Evolutionary conservation across 2,113 vertebrate species (phyloP).

Genomic region (Zapornia atra): DNA sequence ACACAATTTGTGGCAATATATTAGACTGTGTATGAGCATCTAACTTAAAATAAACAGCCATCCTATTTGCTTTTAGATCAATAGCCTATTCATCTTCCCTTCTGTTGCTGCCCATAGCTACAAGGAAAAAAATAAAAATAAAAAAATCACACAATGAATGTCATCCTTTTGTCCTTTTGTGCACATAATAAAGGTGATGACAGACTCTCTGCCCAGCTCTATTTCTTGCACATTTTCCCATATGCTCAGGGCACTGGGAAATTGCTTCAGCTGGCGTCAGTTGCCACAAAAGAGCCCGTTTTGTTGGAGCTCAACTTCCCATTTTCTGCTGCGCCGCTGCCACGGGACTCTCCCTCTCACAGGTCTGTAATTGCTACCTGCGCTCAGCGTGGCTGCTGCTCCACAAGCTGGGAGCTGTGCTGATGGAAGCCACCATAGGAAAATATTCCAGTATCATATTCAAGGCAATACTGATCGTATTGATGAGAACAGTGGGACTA

Average conservation of each 20-base stretch:
- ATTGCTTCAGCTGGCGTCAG: neutral
- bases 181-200: neutral
- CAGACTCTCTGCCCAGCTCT: neutral
- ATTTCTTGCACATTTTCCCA: neutral
- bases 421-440: neutral
- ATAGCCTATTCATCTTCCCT: neutral
- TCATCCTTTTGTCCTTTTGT: neutral
- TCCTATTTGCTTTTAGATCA: slow-evolving; percentile 24
- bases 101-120: neutral
- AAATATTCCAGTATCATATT: neutral
- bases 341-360: fast-evolving
- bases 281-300: neutral
- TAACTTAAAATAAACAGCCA: slow-evolving; percentile 31
- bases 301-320: neutral
- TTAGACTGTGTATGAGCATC: neutral
- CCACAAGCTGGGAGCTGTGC: neutral
- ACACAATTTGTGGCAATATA: neutral
- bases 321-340: fast-evolving
- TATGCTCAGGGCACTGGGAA: neutral
- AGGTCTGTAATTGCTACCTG: neutral
- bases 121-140: neutral
- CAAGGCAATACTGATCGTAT: fast-evolving
- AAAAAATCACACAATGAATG: neutral
- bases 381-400: fast-evolving
- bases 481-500: neutral